These are phyloP conservation scores for Elaphurus davidianus DNA, from an alignment of 2,113 vertebrate species.

Conservation along the genomic window DNA sequence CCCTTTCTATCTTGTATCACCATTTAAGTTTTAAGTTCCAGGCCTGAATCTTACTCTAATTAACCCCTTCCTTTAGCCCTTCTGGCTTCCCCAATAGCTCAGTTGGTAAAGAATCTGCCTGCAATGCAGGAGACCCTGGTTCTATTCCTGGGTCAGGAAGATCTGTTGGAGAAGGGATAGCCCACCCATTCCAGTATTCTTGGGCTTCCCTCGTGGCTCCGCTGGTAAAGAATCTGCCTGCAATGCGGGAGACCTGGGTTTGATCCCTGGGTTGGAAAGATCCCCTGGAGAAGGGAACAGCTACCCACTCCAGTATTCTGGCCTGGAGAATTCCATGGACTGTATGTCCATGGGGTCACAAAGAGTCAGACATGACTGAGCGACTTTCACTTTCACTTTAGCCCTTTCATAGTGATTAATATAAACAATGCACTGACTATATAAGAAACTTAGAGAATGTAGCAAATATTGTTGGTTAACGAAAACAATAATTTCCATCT, in stretches of 20 bases:
- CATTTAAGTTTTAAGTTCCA: neutral
- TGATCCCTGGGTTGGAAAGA: neutral
- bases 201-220: too few species aligned
- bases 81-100: neutral
- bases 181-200: neutral
- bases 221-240: neutral
- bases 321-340: neutral
- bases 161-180: neutral
- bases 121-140: neutral
- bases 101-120: neutral
- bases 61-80: neutral
- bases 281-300: neutral
- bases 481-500: neutral
- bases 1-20: neutral
- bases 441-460: neutral
- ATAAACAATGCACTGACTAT: neutral
- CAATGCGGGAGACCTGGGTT: neutral
- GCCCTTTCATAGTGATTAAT: neutral
- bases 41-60: neutral
- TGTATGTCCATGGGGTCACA: neutral
- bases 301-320: neutral
- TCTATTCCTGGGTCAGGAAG: neutral
- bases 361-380: neutral
- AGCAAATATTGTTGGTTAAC: neutral
- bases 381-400: neutral